Percentiles rank a stretch among this genome's conserved stretches.
phyloP scores from a whole-genome alignment of 2,888 invertebrate species.

The Notocelia uddmanniana region DNA sequence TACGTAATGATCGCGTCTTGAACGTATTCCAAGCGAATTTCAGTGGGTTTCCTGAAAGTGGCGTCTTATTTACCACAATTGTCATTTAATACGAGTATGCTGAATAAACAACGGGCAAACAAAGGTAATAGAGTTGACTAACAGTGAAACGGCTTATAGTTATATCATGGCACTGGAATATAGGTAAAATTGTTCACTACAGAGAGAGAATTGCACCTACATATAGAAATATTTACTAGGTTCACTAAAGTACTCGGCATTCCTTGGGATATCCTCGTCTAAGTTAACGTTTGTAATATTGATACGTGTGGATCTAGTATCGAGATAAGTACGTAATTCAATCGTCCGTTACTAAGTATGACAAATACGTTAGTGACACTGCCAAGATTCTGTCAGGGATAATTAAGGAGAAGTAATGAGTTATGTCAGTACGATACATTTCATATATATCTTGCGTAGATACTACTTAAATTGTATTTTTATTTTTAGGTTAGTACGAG shows the following conservation, averaged over 20 bases:
- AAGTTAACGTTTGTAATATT: neutral
- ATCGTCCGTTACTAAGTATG: conserved; percentile 37
- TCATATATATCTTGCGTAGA: neutral
- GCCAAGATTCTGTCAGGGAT: conserved; percentile 36
- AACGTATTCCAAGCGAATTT: conserved; percentile 11
- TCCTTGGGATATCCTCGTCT: neutral
- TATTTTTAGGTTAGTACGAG: neutral
- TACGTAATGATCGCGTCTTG: conserved; percentile 15
- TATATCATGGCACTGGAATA: neutral
- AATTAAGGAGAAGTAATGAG: conserved; percentile 34
- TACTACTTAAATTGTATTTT: neutral
- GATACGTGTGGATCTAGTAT: conserved; percentile 25
- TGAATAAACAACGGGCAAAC: neutral
- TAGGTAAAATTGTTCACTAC: neutral
- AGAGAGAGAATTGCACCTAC: too few relatives aligned
- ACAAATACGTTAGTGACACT: conserved; percentile 18
- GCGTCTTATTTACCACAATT: conserved; percentile 5
- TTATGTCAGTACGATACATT: conserved; percentile 9
- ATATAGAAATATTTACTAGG: neutral
- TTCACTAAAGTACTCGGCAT: neutral
- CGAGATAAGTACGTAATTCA: conserved; percentile 17
- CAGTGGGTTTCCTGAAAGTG: neutral
- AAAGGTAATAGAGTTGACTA: neutral
- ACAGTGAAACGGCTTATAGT: too few relatives aligned
- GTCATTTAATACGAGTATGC: neutral